A percentile compares a stretch with the other conserved stretches of the same genome.
phyloP scores from a whole-genome alignment of 2,888 invertebrate genomes.

The Lissonota sp. region DNA sequence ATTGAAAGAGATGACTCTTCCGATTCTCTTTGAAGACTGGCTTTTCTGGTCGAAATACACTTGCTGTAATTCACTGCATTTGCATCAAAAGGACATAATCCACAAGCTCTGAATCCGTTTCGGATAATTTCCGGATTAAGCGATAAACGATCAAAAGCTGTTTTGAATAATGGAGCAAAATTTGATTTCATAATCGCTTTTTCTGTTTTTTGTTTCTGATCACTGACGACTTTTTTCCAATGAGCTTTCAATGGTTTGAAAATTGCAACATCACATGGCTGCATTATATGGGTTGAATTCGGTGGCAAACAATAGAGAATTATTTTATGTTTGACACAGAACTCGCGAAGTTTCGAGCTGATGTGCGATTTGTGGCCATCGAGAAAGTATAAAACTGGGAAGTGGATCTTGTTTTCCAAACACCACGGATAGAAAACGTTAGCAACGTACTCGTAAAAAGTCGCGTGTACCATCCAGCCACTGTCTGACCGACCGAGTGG shows the following conservation, averaged over 20 bases:
- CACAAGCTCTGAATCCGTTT: constrained; percentile 53
- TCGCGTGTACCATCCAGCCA: constrained; percentile 77
- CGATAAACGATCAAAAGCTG: constrained; percentile 32
- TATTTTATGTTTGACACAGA: constrained; percentile 71
- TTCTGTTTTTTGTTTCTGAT: constrained; percentile 55
- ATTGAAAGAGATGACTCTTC: no score
- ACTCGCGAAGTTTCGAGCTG: constrained; percentile 55
- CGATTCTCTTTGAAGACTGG: not conserved
- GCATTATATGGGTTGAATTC: constrained; percentile 70
- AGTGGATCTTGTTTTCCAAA: constrained; percentile 67
- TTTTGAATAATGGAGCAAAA: constrained; percentile 56
- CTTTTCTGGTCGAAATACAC: constrained; percentile 11
- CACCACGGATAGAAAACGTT: constrained; percentile 76
- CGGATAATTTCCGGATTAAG: constrained; percentile 20
- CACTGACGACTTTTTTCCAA: constrained; percentile 62
- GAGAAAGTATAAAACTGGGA: constrained; percentile 71
- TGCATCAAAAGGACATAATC: constrained; percentile 45
- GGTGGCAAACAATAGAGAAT: constrained; percentile 67
- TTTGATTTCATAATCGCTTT: constrained; percentile 44
- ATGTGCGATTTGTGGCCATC: constrained; percentile 69
- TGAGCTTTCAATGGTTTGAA: constrained; percentile 67
- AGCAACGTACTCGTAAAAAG: constrained; percentile 78
- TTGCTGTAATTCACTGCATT: constrained; percentile 37
- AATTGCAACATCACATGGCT: constrained; percentile 70
- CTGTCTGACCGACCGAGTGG: constrained; percentile 72